Evolutionary conservation across 2,888 invertebrate species (phyloP).

Genomic region (Nemapogon koenigi): DNA sequence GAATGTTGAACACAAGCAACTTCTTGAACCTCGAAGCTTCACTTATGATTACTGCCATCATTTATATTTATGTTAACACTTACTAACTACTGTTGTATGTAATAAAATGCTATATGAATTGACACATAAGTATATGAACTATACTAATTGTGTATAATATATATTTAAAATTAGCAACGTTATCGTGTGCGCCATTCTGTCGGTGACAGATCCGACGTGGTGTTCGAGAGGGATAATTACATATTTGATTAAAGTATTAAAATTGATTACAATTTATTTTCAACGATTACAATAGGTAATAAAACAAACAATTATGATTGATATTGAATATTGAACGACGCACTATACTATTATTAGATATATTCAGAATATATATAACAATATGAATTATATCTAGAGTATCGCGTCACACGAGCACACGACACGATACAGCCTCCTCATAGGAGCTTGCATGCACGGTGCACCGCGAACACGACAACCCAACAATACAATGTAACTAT

Average conservation of each 20-base stretch:
- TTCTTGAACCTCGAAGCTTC: constrained; percentile 32
- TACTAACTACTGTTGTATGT: constrained; percentile 61
- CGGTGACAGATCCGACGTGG: constrained; percentile 14
- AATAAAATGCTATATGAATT: constrained; percentile 66
- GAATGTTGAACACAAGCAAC: constrained; percentile 12
- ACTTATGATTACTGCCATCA: constrained; percentile 40
- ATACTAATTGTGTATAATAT: constrained; percentile 66
- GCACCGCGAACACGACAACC: constrained; percentile 37
- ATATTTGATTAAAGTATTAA: no score
- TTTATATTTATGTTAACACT: constrained; percentile 48
- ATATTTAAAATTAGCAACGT: neutral
- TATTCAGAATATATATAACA: no score
- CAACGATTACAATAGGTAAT: no score
- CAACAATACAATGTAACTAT: constrained; percentile 41
- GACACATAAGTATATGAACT: constrained; percentile 68
- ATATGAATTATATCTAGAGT: no score
- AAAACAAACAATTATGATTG: no score
- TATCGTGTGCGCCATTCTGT: constrained; percentile 1
- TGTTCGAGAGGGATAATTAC: constrained; percentile 41
- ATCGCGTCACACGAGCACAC: no score
- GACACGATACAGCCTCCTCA: no score
- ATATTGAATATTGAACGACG: no score
- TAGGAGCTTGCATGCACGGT: no score
- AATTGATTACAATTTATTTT: no score
- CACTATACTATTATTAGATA: no score